Evolutionary conservation across 2,797 vertebrate species (phyloP).

Genomic region (Halcyon smyrnensis): DNA sequence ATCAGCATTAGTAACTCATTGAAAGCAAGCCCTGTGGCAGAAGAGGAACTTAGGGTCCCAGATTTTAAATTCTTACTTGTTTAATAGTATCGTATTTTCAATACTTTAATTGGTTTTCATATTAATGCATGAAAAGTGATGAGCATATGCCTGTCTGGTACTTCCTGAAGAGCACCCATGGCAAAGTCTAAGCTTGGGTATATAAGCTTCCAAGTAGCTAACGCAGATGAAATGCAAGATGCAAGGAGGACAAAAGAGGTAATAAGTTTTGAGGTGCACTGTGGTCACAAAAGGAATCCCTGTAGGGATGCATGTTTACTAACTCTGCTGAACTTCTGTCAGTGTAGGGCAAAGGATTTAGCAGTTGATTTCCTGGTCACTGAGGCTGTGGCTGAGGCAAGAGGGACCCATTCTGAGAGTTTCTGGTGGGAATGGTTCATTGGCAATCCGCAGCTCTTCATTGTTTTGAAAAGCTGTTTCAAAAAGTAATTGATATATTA

Average conservation of each 20-base stretch:
- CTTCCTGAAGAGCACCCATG: not conserved
- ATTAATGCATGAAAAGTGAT: not conserved
- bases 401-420: not conserved
- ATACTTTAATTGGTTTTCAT: not conserved
- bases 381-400: not conserved
- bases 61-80: not conserved
- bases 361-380: not conserved
- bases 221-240: not conserved
- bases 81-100: not conserved
- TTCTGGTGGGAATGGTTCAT: not conserved
- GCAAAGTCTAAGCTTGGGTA: not conserved
- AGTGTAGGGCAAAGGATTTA: not conserved
- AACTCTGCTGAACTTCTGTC: not conserved
- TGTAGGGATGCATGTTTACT: not conserved
- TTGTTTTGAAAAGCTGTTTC: not conserved
- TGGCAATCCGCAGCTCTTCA: not conserved
- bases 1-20: not conserved
- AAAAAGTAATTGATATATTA: not conserved
- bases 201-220: not conserved
- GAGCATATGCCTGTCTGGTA: not conserved
- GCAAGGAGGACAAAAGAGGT: not conserved
- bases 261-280: not conserved
- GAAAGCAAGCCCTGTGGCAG: not conserved
- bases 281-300: not conserved
- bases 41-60: not conserved